Percentiles rank a stretch among this genome's conserved stretches.
Evolutionary conservation across 2,113 vertebrate species (phyloP).

Genomic region (Callionymus lyra): DNA sequence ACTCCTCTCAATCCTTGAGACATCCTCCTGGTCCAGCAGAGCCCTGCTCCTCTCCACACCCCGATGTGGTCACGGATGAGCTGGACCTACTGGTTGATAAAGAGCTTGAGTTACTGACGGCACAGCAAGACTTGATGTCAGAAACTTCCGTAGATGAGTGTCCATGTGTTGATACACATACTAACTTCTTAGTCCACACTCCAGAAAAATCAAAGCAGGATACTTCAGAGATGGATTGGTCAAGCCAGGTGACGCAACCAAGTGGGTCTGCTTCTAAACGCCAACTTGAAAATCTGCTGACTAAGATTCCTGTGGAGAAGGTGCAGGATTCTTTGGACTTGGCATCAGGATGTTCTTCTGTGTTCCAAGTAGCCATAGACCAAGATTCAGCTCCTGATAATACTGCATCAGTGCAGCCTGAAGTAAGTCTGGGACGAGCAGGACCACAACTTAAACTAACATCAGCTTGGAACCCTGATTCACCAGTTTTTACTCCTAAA

Average conservation of each 20-base stretch:
- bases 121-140: background rate
- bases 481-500: constrained; percentile 69
- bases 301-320: constrained; percentile 11
- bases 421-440: constrained; percentile 7
- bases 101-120: constrained; percentile 62
- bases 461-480: constrained; percentile 72
- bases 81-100: constrained; percentile 73
- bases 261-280: no score
- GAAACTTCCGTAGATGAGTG: background rate
- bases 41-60: constrained; percentile 6
- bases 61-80: constrained; percentile 62
- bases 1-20: constrained; percentile 24
- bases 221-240: constrained; percentile 50
- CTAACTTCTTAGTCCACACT: background rate
- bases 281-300: constrained; percentile 28
- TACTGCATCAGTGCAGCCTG: background rate
- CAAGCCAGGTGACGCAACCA: constrained; percentile 20
- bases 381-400: constrained; percentile 15
- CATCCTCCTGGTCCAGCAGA: constrained; percentile 5
- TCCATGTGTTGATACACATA: constrained; percentile 2
- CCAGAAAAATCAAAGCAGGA: constrained; percentile 12
- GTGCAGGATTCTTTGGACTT: constrained; percentile 36
- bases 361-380: constrained; percentile 67
- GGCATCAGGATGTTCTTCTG: constrained; percentile 49
- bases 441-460: constrained; percentile 25